Evolutionary conservation across 2,797 vertebrate genomes (phyloP), one percentile per base, ranked within the genome.

Genomic region (Aeoliscus strigatus): DNA sequence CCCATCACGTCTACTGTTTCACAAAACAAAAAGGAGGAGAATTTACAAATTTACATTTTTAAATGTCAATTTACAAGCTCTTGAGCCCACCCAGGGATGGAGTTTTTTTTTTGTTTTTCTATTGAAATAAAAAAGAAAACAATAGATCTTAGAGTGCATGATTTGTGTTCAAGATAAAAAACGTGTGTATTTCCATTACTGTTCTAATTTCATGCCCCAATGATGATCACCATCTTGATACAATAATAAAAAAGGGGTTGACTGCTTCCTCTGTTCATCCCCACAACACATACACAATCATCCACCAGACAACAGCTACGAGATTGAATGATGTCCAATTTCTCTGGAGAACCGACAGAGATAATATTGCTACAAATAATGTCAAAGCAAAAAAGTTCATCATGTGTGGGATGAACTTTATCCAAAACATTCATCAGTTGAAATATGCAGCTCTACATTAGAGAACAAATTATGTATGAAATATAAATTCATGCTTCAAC

Each of bases 171-270:
- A n/a, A n/a, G n/a, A n/a, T n/a, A n/a, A n/a, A n/a, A n/a, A n/a
- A n/a, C n/a, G n/a, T n/a, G n/a, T n/a, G n/a, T n/a, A n/a, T n/a
- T n/a, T n/a, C n/a, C n/a, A n/a, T n/a, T n/a, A n/a, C n/a, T n/a
- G n/a, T n/a, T n/a, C n/a, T n/a, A n/a, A n/a, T n/a, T n/a, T n/a
- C n/a, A n/a, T n/a, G n/a, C n/a, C n/a, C n/a, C n/a, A n/a, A n/a
- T n/a, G n/a, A n/a, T n/a, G n/a, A n/a, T n/a, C n/a, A n/a, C n/a
- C n/a, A n/a, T n/a, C 18, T 21, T 21, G 18, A 21, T 21, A 27
- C 47, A 66, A 78, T 79, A 66, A 70, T 63, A 73, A 50, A 14
- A 8, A 63, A 59, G 34, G 18, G 35, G 27, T 36, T 61, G 54
- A 48, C 55, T 51, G 31, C 55, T 57, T n/a, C 14, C 27, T 16